Percentiles rank a stretch among this genome's conserved stretches.
phyloP scores from a whole-genome alignment of 2,113 vertebrate species.

The Chiloscyllium plagiosum region DNA sequence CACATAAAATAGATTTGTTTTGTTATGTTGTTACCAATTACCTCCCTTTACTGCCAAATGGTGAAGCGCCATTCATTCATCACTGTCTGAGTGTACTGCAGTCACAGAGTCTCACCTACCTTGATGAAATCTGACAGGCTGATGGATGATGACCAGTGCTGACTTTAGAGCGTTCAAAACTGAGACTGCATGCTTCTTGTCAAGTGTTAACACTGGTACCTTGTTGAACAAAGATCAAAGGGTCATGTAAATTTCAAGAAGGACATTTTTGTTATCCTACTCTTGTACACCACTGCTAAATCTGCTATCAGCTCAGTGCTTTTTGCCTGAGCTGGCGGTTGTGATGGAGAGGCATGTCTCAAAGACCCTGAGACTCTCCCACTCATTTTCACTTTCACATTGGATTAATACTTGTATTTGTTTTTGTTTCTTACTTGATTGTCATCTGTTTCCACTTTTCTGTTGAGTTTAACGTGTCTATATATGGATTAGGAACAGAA shows the following conservation, averaged over 20 bases:
- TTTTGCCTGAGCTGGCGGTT: too few species aligned
- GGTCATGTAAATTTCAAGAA: background rate
- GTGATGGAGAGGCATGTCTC: background rate
- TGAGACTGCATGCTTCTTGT: background rate
- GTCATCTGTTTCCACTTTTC: background rate
- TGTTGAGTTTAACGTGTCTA: background rate
- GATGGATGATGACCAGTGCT: background rate
- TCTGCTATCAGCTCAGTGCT: background rate
- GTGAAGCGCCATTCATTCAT: conserved; percentile 1
- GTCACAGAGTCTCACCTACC: background rate
- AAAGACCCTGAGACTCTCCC: background rate
- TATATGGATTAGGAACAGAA: too few species aligned
- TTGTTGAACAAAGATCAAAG: background rate
- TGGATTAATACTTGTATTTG: background rate
- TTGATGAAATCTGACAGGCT: conserved; percentile 5
- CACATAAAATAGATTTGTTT: conserved; percentile 18
- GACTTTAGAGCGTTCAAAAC: background rate
- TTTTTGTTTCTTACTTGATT: background rate
- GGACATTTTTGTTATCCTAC: background rate
- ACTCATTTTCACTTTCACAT: background rate
- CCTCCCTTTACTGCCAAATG: conserved; percentile 6
- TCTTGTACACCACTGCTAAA: background rate
- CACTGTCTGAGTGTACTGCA: conserved; percentile 9
- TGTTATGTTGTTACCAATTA: background rate
- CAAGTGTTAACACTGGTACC: background rate